Evolutionary conservation across 1,140 invertebrate species (phyloP).

Genomic region (Cydia strobilella): DNA sequence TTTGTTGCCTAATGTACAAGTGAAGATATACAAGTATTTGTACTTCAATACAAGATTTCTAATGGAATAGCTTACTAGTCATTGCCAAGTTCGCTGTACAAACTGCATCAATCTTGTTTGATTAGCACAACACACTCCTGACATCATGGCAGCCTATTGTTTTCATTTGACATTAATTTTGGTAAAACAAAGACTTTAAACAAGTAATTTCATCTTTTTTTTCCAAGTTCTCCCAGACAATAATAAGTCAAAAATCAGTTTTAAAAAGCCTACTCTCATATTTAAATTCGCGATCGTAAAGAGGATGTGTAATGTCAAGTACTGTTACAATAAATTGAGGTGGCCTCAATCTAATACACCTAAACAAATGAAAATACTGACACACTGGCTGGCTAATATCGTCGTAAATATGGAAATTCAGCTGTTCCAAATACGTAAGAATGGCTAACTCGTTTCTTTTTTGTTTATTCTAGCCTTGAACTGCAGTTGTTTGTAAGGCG

Average conservation of each 20-base stretch:
- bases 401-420: constrained; percentile 34
- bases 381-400: constrained; percentile 24
- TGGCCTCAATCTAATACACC: constrained; percentile 24
- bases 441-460: constrained; percentile 21
- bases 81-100: background rate
- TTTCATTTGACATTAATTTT: background rate
- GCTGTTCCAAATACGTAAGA: constrained; percentile 20
- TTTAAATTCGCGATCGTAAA: constrained; percentile 19
- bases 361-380: constrained; percentile 32
- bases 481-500: constrained; percentile 18
- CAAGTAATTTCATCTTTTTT: background rate
- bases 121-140: background rate
- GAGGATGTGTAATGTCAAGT: constrained; percentile 34
- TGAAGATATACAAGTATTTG: too few relatives aligned
- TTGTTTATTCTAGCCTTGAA: constrained; percentile 29
- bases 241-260: background rate
- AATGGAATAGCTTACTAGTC: background rate
- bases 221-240: background rate
- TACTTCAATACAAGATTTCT: background rate
- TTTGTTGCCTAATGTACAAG: too few relatives aligned
- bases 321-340: constrained; percentile 36
- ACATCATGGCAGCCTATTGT: background rate
- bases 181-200: background rate
- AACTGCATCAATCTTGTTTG: background rate
- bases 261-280: background rate